Base-by-base conservation (phyloP, 2,113 vertebrate species). In the Hippocampus guttulatus region DNA sequence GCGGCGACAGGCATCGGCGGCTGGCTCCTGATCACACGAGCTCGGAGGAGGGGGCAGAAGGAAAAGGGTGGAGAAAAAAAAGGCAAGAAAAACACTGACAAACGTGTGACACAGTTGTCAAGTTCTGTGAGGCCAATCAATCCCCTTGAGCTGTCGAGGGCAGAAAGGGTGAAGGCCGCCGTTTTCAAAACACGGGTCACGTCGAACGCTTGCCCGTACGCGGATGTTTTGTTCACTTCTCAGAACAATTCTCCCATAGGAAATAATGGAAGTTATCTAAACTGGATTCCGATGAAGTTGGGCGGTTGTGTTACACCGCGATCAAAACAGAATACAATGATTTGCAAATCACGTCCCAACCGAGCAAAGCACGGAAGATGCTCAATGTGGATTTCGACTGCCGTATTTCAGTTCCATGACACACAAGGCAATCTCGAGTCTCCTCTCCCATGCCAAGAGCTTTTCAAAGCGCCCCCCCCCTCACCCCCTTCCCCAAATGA, bases 31-130 rank as follows among this genome's bases (percentile, higher is more conserved):
- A 27, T 73, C 61, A 43, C 43, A 33, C 68, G 49, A 12, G 6
- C 18, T 5, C 55, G 14, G 55, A 30, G 30, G 51, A 41, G 12
- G 7, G 30, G 1, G 71, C n/a, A 25, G 25, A 62, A 67, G 64
- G 21, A 77, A 69, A 38, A 60, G 52, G 64, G 43, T 1, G 3
- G 21, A 58, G 58, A 51, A 76, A 64, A 45, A 71, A 61, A 74
- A 21, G 38, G 68, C 61, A 74, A 55, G 77, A 3, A 67, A 30
- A 38, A 68, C 62, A 49, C 38, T 2, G 10, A 69, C 54, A 27
- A 54, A 49, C 75, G 25, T 58, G 61, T 67, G 47, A 64, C 74
- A 58, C 12, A 8, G 5, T 63, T 67, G 63, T 62, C 43, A 54
- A 74, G 16, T 9, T 10, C 12, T 54, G 9, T 16, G 14, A 58